These are phyloP conservation scores for Hypsopygia costalis DNA, from an alignment of 2,888 invertebrate genomes.

Conservation along the genomic window DNA sequence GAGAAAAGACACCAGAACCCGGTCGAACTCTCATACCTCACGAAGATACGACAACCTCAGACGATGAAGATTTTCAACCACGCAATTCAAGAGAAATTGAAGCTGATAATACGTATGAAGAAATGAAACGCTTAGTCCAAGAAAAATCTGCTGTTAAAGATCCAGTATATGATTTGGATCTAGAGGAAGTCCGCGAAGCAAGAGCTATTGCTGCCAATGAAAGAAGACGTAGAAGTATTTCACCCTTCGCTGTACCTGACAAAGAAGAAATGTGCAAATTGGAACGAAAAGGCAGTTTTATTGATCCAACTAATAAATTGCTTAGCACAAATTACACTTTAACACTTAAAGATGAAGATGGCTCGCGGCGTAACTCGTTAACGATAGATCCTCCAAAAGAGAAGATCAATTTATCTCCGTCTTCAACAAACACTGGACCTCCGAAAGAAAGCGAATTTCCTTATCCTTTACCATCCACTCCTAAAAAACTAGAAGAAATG, in stretches of 20 bases:
- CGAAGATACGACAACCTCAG: conserved; percentile 83
- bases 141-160: conserved; percentile 61
- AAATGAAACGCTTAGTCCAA: conserved; percentile 70
- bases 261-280: conserved; percentile 54
- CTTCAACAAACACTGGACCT: conserved; percentile 46
- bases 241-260: conserved; percentile 70
- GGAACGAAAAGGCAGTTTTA: conserved; percentile 70
- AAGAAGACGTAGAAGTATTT: conserved; percentile 72
- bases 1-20: conserved; percentile 76
- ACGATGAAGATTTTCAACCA: conserved; percentile 62
- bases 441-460: conserved; percentile 55
- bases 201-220: conserved; percentile 64
- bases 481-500: conserved; percentile 60
- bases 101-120: conserved; percentile 71
- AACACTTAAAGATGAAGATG: conserved; percentile 63
- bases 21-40: conserved; percentile 67
- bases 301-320: conserved; percentile 71
- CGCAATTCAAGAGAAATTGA: conserved; percentile 66
- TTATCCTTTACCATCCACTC: conserved; percentile 48
- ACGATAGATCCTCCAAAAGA: conserved; percentile 48
- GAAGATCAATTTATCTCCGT: conserved; percentile 41
- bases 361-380: conserved; percentile 50
- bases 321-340: conserved; percentile 63
- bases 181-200: conserved; percentile 67
- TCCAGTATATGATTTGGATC: conserved; percentile 68